Percentiles rank a stretch among this genome's conserved stretches.
phyloP scores from a whole-genome alignment of 2,888 invertebrate genomes.

The Rhogogaster chlorosoma region DNA sequence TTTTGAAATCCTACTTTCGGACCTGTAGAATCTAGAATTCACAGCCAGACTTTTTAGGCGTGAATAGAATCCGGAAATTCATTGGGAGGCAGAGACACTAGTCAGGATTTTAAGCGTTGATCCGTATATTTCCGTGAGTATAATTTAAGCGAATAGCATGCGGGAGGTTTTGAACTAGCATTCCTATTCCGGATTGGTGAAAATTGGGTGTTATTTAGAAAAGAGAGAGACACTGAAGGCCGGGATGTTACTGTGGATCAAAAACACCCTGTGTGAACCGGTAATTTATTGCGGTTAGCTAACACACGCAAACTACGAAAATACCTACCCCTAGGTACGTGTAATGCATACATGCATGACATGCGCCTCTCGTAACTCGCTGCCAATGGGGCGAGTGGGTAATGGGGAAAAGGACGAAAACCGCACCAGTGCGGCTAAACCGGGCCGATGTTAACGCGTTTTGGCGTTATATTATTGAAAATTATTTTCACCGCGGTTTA shows the following conservation, averaged over 20 bases:
- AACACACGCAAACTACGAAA: not conserved
- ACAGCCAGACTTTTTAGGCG: no score
- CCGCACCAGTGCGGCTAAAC: slow-evolving; percentile 62
- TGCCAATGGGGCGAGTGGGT: not conserved
- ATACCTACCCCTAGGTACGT: not conserved
- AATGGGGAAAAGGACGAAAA: slow-evolving; percentile 51
- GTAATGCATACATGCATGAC: slow-evolving; percentile 27
- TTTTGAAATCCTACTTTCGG: no score
- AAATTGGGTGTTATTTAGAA: no score
- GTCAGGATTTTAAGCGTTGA: no score
- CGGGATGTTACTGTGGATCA: not conserved
- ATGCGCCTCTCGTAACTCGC: slow-evolving; percentile 1
- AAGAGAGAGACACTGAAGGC: no score
- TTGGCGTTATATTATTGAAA: slow-evolving; percentile 58
- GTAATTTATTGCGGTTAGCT: not conserved
- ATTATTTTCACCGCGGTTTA: slow-evolving; percentile 56
- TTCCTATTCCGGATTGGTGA: no score
- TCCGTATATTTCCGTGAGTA: no score
- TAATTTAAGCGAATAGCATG: no score
- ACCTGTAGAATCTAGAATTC: no score
- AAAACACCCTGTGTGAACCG: not conserved
- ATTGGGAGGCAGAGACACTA: no score
- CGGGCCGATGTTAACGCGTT: slow-evolving; percentile 54
- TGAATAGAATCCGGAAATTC: no score
- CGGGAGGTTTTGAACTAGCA: no score